Evolutionary conservation across 2,797 vertebrate genomes (phyloP).

Genomic region (Bradypodion pumilum): DNA sequence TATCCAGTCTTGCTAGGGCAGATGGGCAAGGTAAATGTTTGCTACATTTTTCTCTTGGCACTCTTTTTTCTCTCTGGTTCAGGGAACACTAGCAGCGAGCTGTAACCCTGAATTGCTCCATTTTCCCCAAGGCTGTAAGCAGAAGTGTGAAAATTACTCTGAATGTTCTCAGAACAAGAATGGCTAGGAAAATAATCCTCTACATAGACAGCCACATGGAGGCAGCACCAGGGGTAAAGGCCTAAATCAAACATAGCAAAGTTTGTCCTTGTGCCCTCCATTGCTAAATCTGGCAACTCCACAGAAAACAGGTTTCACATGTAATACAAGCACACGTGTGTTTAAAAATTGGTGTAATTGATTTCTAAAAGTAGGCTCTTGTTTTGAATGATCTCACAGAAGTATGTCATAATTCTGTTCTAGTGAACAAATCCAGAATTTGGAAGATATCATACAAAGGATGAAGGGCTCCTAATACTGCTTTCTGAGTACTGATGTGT

Average conservation of each 20-base stretch:
- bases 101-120: not conserved
- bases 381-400: not conserved
- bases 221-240: not conserved
- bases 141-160: conserved; percentile 3
- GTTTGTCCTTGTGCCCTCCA: not conserved
- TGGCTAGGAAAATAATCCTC: not conserved
- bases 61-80: conserved; percentile 4
- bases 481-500: no score
- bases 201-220: not conserved
- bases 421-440: not conserved
- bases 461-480: no score
- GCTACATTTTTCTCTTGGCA: not conserved
- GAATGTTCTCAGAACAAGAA: conserved; percentile 4
- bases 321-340: not conserved
- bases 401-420: not conserved
- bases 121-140: not conserved
- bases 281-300: not conserved
- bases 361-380: not conserved
- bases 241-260: conserved; percentile 12
- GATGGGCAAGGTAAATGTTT: not conserved
- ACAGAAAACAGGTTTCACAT: not conserved
- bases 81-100: not conserved
- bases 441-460: no score
- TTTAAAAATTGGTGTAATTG: not conserved
- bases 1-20: not conserved